Evolutionary conservation across 1,140 invertebrate genomes (phyloP).

Genomic region (Centruroides vittatus): DNA sequence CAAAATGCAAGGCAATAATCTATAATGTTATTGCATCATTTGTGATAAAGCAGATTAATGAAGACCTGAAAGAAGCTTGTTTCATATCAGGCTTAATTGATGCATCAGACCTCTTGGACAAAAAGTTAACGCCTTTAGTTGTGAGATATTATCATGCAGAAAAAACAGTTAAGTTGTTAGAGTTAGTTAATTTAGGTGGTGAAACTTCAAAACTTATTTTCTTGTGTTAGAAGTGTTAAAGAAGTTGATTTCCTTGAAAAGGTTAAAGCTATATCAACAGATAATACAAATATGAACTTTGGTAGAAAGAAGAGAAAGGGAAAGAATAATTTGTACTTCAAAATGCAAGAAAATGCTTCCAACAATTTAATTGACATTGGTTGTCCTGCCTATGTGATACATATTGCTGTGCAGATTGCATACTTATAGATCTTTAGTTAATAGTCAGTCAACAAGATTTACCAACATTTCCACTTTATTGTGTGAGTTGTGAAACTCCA

Average conservation of each 20-base stretch:
- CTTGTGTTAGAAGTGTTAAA: neutral
- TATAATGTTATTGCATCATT: constrained; percentile 15
- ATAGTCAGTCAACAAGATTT: neutral
- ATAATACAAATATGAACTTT: neutral
- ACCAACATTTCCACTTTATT: neutral
- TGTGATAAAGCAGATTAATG: constrained; percentile 14
- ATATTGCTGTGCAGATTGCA: neutral
- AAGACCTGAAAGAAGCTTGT: constrained; percentile 16
- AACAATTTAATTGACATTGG: neutral
- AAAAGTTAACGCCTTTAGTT: neutral
- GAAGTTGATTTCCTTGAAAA: neutral
- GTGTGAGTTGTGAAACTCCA: neutral
- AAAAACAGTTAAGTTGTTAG: neutral
- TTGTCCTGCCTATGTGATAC: neutral
- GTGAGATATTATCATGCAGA: neutral
- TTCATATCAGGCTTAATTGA: neutral
- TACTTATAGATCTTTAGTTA: neutral
- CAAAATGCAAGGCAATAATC: constrained; percentile 18
- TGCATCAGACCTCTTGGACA: constrained; percentile 13
- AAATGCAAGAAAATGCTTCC: neutral
- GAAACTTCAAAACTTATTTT: neutral
- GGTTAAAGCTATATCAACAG: neutral
- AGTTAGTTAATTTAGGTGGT: neutral
- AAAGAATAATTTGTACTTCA: neutral
- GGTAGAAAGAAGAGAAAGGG: neutral